Evolutionary conservation across 2,888 invertebrate species (phyloP).

Genomic region (Panorpa germanica): DNA sequence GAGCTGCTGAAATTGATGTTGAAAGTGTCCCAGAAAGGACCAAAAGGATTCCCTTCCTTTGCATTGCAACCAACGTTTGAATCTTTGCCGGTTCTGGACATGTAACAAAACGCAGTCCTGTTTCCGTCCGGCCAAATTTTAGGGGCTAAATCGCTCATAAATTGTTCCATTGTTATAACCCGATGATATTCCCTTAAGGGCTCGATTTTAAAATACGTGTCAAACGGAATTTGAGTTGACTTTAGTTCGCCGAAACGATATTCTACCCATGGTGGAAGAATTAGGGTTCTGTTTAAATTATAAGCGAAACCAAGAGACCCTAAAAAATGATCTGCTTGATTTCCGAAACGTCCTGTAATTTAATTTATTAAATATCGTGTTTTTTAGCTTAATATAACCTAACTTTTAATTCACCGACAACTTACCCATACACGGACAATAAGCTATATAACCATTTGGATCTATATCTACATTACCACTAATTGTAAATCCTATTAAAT

Average conservation of each 20-base stretch:
- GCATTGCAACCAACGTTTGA: slow-evolving; percentile 59
- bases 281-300: slow-evolving; percentile 73
- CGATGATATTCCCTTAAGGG: slow-evolving; percentile 56
- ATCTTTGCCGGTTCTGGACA: slow-evolving; percentile 25
- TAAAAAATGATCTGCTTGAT: slow-evolving; percentile 94
- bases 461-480: too few species aligned
- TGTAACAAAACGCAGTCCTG: slow-evolving; percentile 54
- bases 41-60: slow-evolving; percentile 97
- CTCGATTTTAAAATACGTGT: slow-evolving; percentile 69
- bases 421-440: too few species aligned
- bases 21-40: slow-evolving; percentile 95
- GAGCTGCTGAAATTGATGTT: slow-evolving; percentile 71
- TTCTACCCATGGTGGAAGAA: slow-evolving; percentile 93
- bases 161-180: slow-evolving; percentile 78
- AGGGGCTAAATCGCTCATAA: slow-evolving; percentile 65
- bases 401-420: too few species aligned
- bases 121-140: slow-evolving; percentile 64
- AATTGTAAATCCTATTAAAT: too few species aligned
- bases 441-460: too few species aligned
- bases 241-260: slow-evolving; percentile 65
- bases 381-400: too few species aligned
- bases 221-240: slow-evolving; percentile 80
- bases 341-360: slow-evolving; percentile 85
- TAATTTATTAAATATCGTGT: too few species aligned
- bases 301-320: slow-evolving; percentile 83